Evolutionary conservation across 2,113 vertebrate species (phyloP), one percentile per base, ranked within the genome.

Genomic region (Atractosteus spatula): DNA sequence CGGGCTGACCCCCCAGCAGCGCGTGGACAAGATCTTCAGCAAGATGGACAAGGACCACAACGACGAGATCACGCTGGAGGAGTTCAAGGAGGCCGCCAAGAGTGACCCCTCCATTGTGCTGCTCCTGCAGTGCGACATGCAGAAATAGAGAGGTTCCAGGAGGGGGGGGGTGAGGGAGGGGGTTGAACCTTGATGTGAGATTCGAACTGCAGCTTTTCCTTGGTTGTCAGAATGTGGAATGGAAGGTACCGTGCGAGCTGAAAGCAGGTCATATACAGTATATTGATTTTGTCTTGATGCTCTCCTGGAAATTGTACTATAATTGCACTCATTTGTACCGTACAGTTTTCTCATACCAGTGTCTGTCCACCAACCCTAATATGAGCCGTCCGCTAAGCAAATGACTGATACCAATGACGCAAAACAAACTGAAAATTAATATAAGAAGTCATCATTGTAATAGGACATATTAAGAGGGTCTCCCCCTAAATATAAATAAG

Each of bases 1-100:
- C 0, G 96, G 96, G 77, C 91, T 99, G 83, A 99, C 97, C 0
- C 96, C 97, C 13, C 96, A 99, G 90, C 97, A 99, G 84, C 93
- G 97, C 0, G 97, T 98, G 29, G 97, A 99, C 90, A 98, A 97
- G 91, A 99, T 99, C 92, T 99, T 99, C 91, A 97, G 95, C 84
- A 98, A 98, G 94, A 99, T 99, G 97, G 97, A 99, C 91, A 97
- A 96, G 82, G 97, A 99, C 88, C 95, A 96, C 85, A 96, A 99
- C 0, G 97, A 99, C 74, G 97, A 98, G 88, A 99, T 99, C 84
- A 93, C 94, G 4, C 88, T 99, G 87, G 97, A 98, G 74, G 97
- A 99, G 92, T 99, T 99, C 84, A 99, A 98, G 85, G 97, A 99
- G 86, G 97, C 97, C 0, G 97, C 97, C 2, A 98, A 96, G 85